Percentiles rank a stretch among this genome's conserved stretches.
phyloP scores from a whole-genome alignment of 2,888 invertebrate species.

The Mactromeris polynyma region DNA sequence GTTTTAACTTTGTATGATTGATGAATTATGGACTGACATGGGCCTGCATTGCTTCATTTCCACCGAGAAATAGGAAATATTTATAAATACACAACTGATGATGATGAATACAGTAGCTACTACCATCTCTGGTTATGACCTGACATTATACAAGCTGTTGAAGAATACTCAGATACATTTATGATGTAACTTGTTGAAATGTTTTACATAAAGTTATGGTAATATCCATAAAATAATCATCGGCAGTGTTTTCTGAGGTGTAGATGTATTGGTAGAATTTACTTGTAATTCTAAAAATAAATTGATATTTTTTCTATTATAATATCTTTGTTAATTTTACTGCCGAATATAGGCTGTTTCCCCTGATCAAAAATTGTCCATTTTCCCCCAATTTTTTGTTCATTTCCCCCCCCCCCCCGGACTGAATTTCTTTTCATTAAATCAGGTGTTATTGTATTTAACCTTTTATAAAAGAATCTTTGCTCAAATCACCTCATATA shows the following conservation, averaged over 20 bases:
- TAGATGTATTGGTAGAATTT: neutral
- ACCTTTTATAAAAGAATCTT: too few species aligned
- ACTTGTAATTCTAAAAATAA: too few species aligned
- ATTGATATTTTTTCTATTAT: too few species aligned
- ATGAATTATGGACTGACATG: neutral
- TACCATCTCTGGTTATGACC: neutral
- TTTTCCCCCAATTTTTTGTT: too few species aligned
- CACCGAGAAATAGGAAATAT: neutral
- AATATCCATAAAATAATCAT: neutral
- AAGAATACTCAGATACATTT: neutral
- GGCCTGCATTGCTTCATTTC: neutral
- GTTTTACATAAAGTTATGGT: neutral
- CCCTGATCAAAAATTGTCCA: too few species aligned
- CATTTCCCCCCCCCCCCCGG: too few species aligned
- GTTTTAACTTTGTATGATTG: slow-evolving; percentile 2
- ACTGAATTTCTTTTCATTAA: too few species aligned
- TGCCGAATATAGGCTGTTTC: too few species aligned
- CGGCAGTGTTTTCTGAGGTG: neutral
- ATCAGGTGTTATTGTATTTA: too few species aligned
- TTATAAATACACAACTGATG: neutral
- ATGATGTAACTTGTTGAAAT: neutral
- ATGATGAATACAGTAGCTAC: neutral
- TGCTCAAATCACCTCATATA: too few species aligned
- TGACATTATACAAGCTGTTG: neutral
- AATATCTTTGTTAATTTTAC: too few species aligned